Conservation (phyloP, 2,797 vertebrate species). For the Danio choprae region DNA sequence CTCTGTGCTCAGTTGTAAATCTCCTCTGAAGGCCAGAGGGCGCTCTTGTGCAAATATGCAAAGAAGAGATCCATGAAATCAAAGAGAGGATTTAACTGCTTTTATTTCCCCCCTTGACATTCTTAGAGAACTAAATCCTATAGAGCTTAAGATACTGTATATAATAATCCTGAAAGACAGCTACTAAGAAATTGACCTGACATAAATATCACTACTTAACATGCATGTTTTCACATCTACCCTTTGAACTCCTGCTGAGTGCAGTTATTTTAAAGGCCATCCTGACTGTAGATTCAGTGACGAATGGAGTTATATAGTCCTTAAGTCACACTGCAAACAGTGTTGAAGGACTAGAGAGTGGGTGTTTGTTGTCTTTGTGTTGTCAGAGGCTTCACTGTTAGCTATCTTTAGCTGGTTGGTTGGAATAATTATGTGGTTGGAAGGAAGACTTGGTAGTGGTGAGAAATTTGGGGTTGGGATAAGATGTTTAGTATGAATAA, state of each 20-base stretch:
- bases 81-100: too few relatives aligned
- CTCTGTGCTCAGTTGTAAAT: too few relatives aligned
- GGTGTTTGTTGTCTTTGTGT: slow-evolving; percentile 50
- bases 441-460: slow-evolving; percentile 29
- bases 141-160: not conserved
- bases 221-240: slow-evolving; percentile 56
- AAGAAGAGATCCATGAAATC: too few relatives aligned
- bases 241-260: slow-evolving; percentile 56
- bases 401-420: slow-evolving; percentile 73
- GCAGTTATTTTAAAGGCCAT: slow-evolving; percentile 49
- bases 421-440: slow-evolving; percentile 61
- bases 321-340: slow-evolving; percentile 15
- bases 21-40: too few relatives aligned
- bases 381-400: slow-evolving; percentile 60
- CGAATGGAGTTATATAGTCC: slow-evolving; percentile 19
- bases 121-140: not conserved
- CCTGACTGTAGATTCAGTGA: slow-evolving; percentile 1
- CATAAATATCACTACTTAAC: slow-evolving; percentile 19
- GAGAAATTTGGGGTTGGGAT: not conserved
- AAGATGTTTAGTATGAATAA: not conserved
- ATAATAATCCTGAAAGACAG: not conserved
- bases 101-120: not conserved
- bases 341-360: slow-evolving; percentile 32
- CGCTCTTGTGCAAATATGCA: too few relatives aligned
- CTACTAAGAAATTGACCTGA: slow-evolving; percentile 8